Percentiles rank a stretch among this genome's conserved stretches.
Evolutionary conservation across 2,113 vertebrate species (phyloP).

Genomic region (Lucifuga dentata): DNA sequence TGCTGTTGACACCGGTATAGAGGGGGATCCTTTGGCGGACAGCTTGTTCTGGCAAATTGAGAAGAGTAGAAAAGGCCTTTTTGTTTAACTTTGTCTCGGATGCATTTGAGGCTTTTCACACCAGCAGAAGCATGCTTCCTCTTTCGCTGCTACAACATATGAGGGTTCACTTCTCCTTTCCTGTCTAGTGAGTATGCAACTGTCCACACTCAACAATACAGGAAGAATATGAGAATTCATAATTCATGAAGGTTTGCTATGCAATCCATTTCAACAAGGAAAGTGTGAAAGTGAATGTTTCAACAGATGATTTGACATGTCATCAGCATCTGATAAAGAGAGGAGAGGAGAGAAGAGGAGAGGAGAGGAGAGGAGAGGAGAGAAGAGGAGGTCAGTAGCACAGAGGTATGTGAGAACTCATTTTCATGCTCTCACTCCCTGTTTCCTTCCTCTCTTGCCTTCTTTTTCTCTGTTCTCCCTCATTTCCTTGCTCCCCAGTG

Average conservation of each 20-base stretch:
- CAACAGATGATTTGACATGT: slow-evolving; percentile 41
- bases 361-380: neutral
- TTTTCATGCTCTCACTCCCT: slow-evolving; percentile 28
- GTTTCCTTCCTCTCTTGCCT: neutral
- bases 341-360: slow-evolving; percentile 24
- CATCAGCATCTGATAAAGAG: slow-evolving; percentile 40
- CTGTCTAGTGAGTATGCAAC: slow-evolving; percentile 20
- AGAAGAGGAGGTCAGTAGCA: neutral
- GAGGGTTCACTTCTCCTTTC: slow-evolving; percentile 26
- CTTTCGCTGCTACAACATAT: slow-evolving; percentile 31
- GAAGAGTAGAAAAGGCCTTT: slow-evolving; percentile 31
- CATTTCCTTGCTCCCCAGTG: slow-evolving; percentile 43
- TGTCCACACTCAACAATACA: slow-evolving; percentile 1
- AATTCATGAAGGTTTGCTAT: neutral
- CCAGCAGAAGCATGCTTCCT: slow-evolving; percentile 32
- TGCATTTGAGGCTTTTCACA: slow-evolving; percentile 23
- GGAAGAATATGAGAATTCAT: slow-evolving; percentile 12
- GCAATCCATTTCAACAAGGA: neutral
- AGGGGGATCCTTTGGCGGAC: slow-evolving; percentile 31
- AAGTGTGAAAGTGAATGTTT: slow-evolving; percentile 20
- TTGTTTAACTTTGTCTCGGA: slow-evolving; percentile 48
- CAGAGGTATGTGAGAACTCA: slow-evolving; percentile 30
- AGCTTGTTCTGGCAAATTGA: slow-evolving; percentile 33
- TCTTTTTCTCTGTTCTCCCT: neutral
- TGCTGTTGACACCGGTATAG: slow-evolving; percentile 43